Percentiles rank a stretch among this genome's conserved stretches.
These are phyloP conservation scores for human (Homo sapiens) DNA, from an alignment of 2,113 vertebrate genomes.

Conservation along the genomic window DNA sequence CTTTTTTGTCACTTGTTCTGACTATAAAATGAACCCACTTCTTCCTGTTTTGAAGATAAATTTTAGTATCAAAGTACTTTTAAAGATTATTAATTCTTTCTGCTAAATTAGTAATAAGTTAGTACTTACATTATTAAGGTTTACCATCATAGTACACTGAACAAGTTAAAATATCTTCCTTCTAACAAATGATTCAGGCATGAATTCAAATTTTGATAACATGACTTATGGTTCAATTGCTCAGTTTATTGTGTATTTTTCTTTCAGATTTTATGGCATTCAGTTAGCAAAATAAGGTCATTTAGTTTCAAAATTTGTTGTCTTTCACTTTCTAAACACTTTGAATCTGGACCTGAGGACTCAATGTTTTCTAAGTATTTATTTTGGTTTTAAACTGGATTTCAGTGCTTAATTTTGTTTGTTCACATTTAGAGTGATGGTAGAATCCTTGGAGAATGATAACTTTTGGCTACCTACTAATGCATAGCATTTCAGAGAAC, in stretches of 20 bases:
- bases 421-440: background rate
- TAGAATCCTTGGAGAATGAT: background rate
- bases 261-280: background rate
- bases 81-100: slow-evolving; percentile 20
- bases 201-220: background rate
- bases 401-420: background rate
- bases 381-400: slow-evolving; percentile 9
- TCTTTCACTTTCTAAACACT: background rate
- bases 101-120: background rate
- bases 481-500: background rate
- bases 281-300: slow-evolving; percentile 5
- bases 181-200: background rate
- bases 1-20: slow-evolving; percentile 1
- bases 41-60: background rate
- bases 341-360: background rate
- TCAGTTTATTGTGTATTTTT: background rate
- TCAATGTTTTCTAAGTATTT: background rate
- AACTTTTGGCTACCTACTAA: background rate
- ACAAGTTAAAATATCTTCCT: background rate
- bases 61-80: background rate
- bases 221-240: background rate
- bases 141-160: background rate
- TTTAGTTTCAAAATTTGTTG: background rate
- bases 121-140: slow-evolving; percentile 3
- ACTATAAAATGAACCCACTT: background rate